These are phyloP conservation scores for Rhamphomyia laevipes DNA, from an alignment of 2,888 invertebrate genomes.

Conservation along the genomic window DNA sequence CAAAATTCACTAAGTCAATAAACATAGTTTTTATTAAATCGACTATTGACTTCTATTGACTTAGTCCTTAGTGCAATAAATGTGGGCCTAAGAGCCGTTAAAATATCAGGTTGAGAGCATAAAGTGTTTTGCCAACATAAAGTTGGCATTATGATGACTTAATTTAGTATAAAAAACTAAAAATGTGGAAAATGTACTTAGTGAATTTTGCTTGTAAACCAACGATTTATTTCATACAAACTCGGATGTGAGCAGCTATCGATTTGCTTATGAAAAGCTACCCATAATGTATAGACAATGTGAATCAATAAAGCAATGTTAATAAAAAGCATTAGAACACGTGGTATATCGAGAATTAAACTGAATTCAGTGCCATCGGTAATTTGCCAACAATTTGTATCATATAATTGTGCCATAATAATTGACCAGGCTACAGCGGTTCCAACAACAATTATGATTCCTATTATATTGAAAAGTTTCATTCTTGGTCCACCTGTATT, in stretches of 20 bases:
- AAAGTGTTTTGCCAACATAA: too few species aligned
- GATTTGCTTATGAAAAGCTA: conserved; percentile 43
- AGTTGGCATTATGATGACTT: too few species aligned
- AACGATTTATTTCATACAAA: conserved; percentile 11
- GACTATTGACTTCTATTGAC: too few species aligned
- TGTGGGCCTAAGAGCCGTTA: too few species aligned
- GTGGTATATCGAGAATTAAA: conserved; percentile 49
- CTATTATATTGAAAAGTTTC: conserved; percentile 37
- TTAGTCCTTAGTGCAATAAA: too few species aligned
- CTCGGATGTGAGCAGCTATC: conserved; percentile 11
- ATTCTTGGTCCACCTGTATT: conserved; percentile 33
- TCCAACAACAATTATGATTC: conserved; percentile 37
- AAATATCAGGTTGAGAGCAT: too few species aligned
- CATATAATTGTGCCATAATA: conserved; percentile 40
- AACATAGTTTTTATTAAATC: too few species aligned
- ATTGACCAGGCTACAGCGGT: conserved; percentile 47
- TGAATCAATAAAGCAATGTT: conserved; percentile 51
- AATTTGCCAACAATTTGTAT: conserved; percentile 50
- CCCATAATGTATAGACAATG: conserved; percentile 50
- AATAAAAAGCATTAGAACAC: conserved; percentile 43
- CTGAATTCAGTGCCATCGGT: conserved; percentile 44
- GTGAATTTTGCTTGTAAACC: too few species aligned
- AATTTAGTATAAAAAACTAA: too few species aligned
- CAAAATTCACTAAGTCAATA: too few species aligned
- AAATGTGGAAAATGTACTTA: background rate